Evolutionary conservation across 2,113 vertebrate species (phyloP), one percentile per base, ranked within the genome.

Genomic region (Monopterus albus): DNA sequence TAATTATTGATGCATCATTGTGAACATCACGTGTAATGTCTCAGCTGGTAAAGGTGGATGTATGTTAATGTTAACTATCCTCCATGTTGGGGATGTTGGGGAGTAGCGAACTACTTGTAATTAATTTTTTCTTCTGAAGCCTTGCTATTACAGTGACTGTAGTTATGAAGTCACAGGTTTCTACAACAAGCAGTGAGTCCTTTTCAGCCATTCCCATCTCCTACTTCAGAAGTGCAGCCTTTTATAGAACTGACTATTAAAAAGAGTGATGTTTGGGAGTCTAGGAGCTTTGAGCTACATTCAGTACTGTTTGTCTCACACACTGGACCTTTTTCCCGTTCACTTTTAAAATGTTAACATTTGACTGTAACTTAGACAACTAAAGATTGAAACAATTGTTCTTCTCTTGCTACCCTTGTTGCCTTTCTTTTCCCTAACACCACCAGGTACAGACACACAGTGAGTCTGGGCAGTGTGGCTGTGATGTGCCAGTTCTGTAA

Each of bases 401-500:
- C 15, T 49, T 14, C 58, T 59, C 38, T 7, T 31, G n/a, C n/a
- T n/a, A n/a, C n/a, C n/a, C n/a, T n/a, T n/a, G n/a, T n/a, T n/a
- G 11, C 40, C 21, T 23, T 23, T 26, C 23, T 9, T 0, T 7
- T 3, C 25, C 13, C n/a, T n/a, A n/a, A n/a, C n/a, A 5, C 9
- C 20, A 11, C 11, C 79, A 94, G 93, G 78, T 93, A 94, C 83
- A 88, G 93, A 45, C 93, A 93, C 87, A 92, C 91, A 1, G 91
- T 94, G 50, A 94, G 89, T 46, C 83, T 94, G 67, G 92, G 92
- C 77, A 92, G 79, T 5, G 91, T 92, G 38, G 94, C 96, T 61
- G 94, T 99, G 83, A 94, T 96, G 94, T 99, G 97, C 91, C 97
- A 98, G 92, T 93, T 97, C 81, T 99, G 97, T 87, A 98, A 98